These are phyloP conservation scores for Triplophysa dalaica DNA, from an alignment of 2,113 vertebrate genomes.

Conservation along the genomic window DNA sequence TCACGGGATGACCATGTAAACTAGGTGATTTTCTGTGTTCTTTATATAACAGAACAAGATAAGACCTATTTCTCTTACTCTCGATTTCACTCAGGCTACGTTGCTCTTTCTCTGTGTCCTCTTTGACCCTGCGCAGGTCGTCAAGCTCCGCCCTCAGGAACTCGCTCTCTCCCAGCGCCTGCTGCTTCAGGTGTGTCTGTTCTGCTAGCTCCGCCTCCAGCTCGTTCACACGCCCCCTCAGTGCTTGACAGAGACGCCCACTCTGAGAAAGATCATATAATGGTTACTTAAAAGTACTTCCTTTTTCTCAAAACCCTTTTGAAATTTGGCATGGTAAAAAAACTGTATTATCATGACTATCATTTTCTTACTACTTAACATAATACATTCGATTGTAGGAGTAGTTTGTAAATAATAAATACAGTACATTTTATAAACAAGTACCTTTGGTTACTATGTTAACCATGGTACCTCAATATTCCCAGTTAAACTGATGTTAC, in stretches of 20 bases:
- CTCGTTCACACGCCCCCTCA: constrained; percentile 85
- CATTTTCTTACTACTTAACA: too few relatives aligned
- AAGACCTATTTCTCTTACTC: constrained; percentile 71
- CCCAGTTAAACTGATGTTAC: too few relatives aligned
- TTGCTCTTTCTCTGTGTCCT: constrained; percentile 95
- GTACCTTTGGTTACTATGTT: too few relatives aligned
- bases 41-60: background rate
- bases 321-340: too few relatives aligned
- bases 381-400: too few relatives aligned
- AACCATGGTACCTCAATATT: too few relatives aligned
- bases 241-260: constrained; percentile 77
- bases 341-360: too few relatives aligned
- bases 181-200: constrained; percentile 89
- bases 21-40: background rate
- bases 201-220: constrained; percentile 93
- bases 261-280: constrained; percentile 69
- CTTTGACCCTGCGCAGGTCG: constrained; percentile 84
- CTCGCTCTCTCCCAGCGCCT: constrained; percentile 87
- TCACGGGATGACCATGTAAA: background rate
- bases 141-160: constrained; percentile 90
- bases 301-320: too few relatives aligned
- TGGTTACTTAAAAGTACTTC: background rate
- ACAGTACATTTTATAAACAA: too few relatives aligned
- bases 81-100: constrained; percentile 91
- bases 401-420: too few relatives aligned